These are phyloP conservation scores for Drosophila sordidula DNA, from an alignment of 2,888 invertebrate species.

Conservation along the genomic window DNA sequence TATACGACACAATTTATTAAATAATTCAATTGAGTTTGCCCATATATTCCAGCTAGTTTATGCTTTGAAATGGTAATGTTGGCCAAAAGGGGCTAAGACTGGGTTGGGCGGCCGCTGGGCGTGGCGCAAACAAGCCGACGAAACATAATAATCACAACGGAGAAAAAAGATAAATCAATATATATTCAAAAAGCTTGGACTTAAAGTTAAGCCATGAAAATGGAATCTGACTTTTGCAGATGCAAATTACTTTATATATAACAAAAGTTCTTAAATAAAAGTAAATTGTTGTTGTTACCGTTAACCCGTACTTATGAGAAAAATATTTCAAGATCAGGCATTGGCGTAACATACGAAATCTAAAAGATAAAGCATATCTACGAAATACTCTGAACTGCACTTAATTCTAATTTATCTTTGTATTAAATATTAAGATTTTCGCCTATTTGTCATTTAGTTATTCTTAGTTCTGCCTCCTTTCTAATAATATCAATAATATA, in stretches of 20 bases:
- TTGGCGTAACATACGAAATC: too few relatives aligned
- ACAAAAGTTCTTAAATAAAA: background rate
- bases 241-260: background rate
- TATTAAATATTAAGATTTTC: too few relatives aligned
- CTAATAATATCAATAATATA: too few relatives aligned
- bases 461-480: too few relatives aligned
- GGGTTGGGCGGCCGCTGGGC: background rate
- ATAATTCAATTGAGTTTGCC: conserved; percentile 68
- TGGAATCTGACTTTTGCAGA: background rate
- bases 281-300: background rate
- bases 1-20: conserved; percentile 64
- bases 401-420: too few relatives aligned
- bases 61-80: conserved; percentile 55
- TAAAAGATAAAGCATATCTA: too few relatives aligned
- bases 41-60: conserved; percentile 52
- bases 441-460: too few relatives aligned
- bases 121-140: background rate
- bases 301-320: too few relatives aligned
- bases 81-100: conserved; percentile 11
- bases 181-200: background rate
- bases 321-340: too few relatives aligned
- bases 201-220: background rate
- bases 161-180: background rate
- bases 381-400: too few relatives aligned
- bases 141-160: background rate